A percentile compares a stretch with the other conserved stretches of the same genome.
These are phyloP conservation scores for Chaetops frenatus DNA, from an alignment of 2,113 vertebrate species.

Conservation along the genomic window DNA sequence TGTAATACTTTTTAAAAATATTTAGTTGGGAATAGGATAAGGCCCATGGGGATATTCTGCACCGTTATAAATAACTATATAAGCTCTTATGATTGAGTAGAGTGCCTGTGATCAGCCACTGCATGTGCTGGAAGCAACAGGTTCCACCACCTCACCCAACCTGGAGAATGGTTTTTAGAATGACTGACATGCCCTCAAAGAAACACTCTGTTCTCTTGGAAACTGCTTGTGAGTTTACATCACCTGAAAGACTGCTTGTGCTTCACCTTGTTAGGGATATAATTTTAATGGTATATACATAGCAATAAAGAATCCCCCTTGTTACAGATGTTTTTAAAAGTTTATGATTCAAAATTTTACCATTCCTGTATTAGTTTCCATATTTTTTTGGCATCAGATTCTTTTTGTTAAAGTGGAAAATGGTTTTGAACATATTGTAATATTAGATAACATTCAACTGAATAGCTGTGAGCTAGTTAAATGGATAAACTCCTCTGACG, in stretches of 20 bases:
- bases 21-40: neutral
- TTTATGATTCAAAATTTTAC: neutral
- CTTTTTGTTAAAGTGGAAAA: neutral
- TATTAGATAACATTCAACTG: neutral
- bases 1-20: neutral
- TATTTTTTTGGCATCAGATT: neutral
- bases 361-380: neutral
- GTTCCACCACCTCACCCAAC: neutral
- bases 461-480: neutral
- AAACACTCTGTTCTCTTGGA: neutral
- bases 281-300: neutral
- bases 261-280: neutral
- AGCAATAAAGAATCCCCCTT: neutral
- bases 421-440: neutral
- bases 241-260: neutral
- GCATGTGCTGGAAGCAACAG: neutral
- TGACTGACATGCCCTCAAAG: neutral
- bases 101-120: neutral
- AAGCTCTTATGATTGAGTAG: neutral
- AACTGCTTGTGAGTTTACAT: neutral
- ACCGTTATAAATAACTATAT: neutral
- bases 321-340: neutral
- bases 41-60: neutral
- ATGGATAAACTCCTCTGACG: neutral
- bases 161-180: neutral